phyloP scores from a whole-genome alignment of 2,797 vertebrate species.

The Anableps anableps region DNA sequence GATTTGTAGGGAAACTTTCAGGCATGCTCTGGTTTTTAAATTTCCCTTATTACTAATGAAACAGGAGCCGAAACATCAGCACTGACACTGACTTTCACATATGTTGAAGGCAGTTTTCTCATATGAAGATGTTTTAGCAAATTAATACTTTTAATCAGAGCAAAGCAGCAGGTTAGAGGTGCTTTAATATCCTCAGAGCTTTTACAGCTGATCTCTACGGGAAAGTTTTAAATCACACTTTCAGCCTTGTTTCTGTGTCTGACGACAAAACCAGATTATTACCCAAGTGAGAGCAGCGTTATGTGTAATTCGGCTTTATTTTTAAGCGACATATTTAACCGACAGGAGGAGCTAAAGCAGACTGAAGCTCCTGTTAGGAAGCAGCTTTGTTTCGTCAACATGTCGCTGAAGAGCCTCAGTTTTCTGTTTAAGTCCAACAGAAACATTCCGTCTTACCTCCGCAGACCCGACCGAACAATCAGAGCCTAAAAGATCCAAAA shows the following conservation, averaged over 20 bases:
- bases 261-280: not conserved
- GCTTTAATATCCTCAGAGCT: not conserved
- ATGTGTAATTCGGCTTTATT: not conserved
- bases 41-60: not conserved
- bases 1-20: too few species aligned
- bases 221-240: not conserved
- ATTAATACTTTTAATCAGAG: not conserved
- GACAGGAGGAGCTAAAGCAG: not conserved
- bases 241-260: not conserved
- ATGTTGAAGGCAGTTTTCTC: not conserved
- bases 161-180: too few species aligned
- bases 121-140: not conserved
- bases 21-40: not conserved
- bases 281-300: not conserved
- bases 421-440: not conserved
- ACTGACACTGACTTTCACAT: too few species aligned
- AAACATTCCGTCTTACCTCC: slow-evolving; percentile 62
- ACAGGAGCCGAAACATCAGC: not conserved
- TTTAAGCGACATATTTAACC: not conserved
- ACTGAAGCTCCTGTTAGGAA: rapidly evolving
- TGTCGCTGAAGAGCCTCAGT: rapidly evolving
- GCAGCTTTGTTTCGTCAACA: rapidly evolving
- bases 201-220: too few species aligned
- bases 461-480: not conserved
- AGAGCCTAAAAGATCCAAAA: not conserved